Conservation (phyloP, 2,888 invertebrate genomes). For the Phengaris arion region DNA sequence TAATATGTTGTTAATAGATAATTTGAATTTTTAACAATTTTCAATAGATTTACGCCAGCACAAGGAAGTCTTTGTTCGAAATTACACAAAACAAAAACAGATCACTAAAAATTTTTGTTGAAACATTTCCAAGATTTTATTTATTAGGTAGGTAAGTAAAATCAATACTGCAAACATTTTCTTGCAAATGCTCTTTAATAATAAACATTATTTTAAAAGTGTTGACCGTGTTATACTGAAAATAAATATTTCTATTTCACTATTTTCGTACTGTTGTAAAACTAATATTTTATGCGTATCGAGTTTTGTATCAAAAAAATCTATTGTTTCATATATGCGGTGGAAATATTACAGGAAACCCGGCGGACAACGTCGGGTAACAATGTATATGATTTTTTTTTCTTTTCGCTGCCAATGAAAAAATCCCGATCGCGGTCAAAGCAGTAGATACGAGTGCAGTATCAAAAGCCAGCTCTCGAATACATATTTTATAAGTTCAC, state of each 20-base stretch:
- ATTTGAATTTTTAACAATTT: no score
- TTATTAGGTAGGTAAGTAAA: not conserved
- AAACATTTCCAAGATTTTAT: no score
- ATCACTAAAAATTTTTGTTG: no score
- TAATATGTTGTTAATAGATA: no score
- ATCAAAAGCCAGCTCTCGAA: constrained; percentile 69
- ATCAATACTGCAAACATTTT: not conserved
- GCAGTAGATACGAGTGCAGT: constrained; percentile 64
- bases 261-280: not conserved
- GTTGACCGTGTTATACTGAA: not conserved
- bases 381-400: constrained; percentile 51
- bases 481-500: constrained; percentile 78
- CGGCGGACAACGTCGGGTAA: constrained; percentile 36
- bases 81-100: no score
- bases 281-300: constrained; percentile 17
- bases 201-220: not conserved
- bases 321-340: constrained; percentile 31
- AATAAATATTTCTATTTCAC: constrained; percentile 5
- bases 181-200: not conserved
- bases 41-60: no score
- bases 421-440: constrained; percentile 74
- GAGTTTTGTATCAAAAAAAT: constrained; percentile 29
- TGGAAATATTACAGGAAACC: constrained; percentile 37
- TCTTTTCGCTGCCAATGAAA: constrained; percentile 50
- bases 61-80: no score